Conservation (phyloP, 2,888 invertebrate genomes). For the Electrophaes corylata region DNA sequence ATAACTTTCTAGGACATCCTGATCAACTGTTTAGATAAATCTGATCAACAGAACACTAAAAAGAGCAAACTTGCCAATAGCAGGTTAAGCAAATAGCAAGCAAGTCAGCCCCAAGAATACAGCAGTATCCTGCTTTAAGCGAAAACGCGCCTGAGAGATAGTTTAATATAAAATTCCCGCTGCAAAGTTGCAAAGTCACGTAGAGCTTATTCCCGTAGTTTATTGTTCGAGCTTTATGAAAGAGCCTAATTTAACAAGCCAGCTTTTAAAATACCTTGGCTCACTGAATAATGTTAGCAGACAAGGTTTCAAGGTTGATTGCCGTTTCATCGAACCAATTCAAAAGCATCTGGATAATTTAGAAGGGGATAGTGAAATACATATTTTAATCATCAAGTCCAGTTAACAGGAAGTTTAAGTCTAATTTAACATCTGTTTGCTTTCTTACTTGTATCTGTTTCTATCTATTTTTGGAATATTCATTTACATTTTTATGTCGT, state of each 20-base stretch:
- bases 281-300: constrained; percentile 4
- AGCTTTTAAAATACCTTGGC: constrained; percentile 4
- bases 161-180: constrained; percentile 48
- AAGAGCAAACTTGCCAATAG: no score
- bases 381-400: no score
- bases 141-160: constrained; percentile 21
- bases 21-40: no score
- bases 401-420: no score
- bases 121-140: not conserved
- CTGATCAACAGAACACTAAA: no score
- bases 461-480: no score
- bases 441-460: no score
- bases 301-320: constrained; percentile 18
- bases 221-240: constrained; percentile 51
- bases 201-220: constrained; percentile 43
- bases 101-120: not conserved
- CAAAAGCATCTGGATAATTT: not conserved
- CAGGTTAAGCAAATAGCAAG: not conserved
- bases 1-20: no score
- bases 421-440: no score
- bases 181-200: constrained; percentile 56
- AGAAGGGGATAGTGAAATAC: not conserved
- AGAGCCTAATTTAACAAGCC: constrained; percentile 48
- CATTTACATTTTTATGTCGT: no score
- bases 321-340: constrained; percentile 14